Base-by-base conservation (phyloP, 2,888 invertebrate species). In the Nomada ruficornis region DNA sequence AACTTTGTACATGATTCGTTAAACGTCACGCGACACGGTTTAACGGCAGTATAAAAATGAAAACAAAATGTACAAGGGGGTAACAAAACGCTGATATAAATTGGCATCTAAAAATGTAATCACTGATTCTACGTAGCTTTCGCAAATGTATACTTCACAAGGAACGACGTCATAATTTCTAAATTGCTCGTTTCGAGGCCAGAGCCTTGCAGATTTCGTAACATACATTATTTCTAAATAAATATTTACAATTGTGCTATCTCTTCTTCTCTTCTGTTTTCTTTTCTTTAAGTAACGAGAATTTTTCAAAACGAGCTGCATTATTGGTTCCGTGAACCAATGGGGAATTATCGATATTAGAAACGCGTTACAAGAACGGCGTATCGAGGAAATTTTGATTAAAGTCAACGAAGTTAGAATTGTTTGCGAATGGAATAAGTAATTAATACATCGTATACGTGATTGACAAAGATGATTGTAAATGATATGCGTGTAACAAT, bases 1-100 rank as follows among this genome's bases (percentile, higher is more conserved):
- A 90, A 91, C 90, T 93, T 93, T 93, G 92, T 93, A 93, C 92
- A 92, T 80, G 88, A 90, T 86, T 86, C 82, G 80, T 88, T 87
- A 89, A 88, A 88, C 81, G 76, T 80, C 80, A 82, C 70, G 79
- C 80, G 82, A 84, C 84, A 89, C 86, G 68, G 75, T 88, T 88
- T 84, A 88, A 88, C 89, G 88, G 83, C 83, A 83, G 87, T 89
- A 89, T 89, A 87, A 89, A 88, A 89, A 90, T 85, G 88, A 86
- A 90, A 89, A 91, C 84, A 82, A 90, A 91, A 89, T 90, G 87
- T 92, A 91, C 90, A 91, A 90, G 91, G 88, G 84, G 50, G 50
- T 89, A 91, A 91, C 87, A 90, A 90, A 86, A 80, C 74, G 73
- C 77, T 80, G 67, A 76, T 68, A 55, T 36, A 52, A 59, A 36